Evolutionary conservation across 1,140 invertebrate species (phyloP).

Genomic region (Drosophila willistoni): DNA sequence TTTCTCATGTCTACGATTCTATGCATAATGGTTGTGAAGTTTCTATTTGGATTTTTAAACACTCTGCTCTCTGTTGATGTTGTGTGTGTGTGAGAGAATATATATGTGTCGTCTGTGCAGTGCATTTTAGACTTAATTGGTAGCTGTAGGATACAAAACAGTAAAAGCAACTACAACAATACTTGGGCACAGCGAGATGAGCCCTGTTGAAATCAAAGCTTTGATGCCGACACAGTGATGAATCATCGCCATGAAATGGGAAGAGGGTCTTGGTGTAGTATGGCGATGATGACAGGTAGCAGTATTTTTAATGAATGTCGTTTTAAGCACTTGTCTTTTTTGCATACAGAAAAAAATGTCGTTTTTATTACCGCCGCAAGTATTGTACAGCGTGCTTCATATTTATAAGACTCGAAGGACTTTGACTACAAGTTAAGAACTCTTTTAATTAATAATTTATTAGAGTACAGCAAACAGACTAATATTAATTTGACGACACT

Average conservation of each 20-base stretch:
- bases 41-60: conserved; percentile 48
- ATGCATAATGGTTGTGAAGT: conserved; percentile 63
- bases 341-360: not conserved
- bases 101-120: conserved; percentile 32
- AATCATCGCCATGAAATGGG: conserved; percentile 3
- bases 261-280: conserved; percentile 30
- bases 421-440: too few species aligned
- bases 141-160: conserved; percentile 70
- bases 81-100: conserved; percentile 15
- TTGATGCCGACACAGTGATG: conserved; percentile 71
- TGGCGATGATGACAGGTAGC: conserved; percentile 75
- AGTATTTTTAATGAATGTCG: conserved; percentile 80
- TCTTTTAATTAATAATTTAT: too few species aligned
- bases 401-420: too few species aligned
- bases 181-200: conserved; percentile 23
- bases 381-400: too few species aligned
- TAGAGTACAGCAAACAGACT: too few species aligned
- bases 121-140: conserved; percentile 76
- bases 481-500: too few species aligned
- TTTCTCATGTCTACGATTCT: conserved; percentile 35
- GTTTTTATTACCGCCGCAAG: too few species aligned
- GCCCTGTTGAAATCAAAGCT: conserved; percentile 80
- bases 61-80: conserved; percentile 23
- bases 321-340: conserved; percentile 73
- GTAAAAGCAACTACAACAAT: conserved; percentile 56